Evolutionary conservation across 2,888 invertebrate genomes (phyloP).

Genomic region (Platycnemis pennipes): DNA sequence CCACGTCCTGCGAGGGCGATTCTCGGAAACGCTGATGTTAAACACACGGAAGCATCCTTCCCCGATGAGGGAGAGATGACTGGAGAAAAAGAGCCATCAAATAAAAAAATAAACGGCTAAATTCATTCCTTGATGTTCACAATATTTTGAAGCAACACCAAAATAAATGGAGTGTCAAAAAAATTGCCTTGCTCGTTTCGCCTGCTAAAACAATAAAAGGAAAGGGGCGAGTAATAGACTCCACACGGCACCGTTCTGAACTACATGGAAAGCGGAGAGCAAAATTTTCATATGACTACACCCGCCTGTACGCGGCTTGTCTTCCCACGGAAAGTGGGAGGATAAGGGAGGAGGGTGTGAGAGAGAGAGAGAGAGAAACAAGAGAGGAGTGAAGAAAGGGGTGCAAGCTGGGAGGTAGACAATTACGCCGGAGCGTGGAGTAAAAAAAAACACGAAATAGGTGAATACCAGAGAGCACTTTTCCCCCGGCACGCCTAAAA

Average conservation of each 20-base stretch:
- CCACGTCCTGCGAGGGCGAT: too few relatives aligned
- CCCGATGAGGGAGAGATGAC: neutral
- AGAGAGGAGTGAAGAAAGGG: neutral
- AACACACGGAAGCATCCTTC: too few relatives aligned
- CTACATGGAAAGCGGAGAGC: neutral
- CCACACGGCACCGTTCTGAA: neutral
- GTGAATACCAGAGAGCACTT: neutral
- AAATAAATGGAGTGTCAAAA: neutral
- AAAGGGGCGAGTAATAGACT: neutral
- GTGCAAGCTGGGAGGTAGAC: too few relatives aligned
- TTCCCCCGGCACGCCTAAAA: neutral
- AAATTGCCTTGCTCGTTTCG: neutral
- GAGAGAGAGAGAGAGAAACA: neutral
- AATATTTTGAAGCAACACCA: neutral
- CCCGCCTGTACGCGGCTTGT: neutral
- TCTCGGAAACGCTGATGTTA: too few relatives aligned
- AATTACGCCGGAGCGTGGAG: too few relatives aligned
- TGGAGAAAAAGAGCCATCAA: neutral
- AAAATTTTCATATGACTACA: neutral
- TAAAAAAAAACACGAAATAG: neutral
- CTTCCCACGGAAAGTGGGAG: neutral
- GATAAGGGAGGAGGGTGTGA: neutral
- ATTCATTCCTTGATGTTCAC: neutral
- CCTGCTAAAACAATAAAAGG: neutral
- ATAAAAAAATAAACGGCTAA: neutral